These are phyloP conservation scores for Drosophila yakuba DNA, from an alignment of 1,140 invertebrate genomes.

Conservation along the genomic window DNA sequence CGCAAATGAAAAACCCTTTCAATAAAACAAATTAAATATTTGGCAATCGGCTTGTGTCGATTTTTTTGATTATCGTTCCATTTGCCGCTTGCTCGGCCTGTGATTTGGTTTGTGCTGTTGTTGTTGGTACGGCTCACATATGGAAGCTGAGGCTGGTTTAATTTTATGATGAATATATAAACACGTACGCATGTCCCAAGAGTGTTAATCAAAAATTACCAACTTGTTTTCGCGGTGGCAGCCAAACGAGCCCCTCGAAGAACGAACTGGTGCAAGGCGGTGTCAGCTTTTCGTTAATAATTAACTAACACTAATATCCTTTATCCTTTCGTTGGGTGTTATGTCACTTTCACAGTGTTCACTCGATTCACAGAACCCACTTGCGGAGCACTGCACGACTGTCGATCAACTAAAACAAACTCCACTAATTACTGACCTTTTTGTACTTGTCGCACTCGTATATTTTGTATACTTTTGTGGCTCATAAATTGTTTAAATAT, in stretches of 20 bases:
- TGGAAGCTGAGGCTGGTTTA: constrained; percentile 39
- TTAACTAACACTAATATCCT: constrained; percentile 35
- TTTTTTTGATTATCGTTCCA: constrained; percentile 44
- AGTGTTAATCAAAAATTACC: constrained; percentile 74
- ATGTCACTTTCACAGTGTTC: constrained; percentile 2
- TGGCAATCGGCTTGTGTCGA: constrained; percentile 56
- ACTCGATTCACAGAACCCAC: background rate
- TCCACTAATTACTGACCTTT: constrained; percentile 72
- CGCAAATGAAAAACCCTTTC: constrained; percentile 46
- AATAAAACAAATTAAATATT: constrained; percentile 58
- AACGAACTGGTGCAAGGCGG: constrained; percentile 60
- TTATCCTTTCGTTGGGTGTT: background rate
- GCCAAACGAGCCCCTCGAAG: constrained; percentile 39
- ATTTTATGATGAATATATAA: constrained; percentile 61
- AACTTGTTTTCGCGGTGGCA: constrained; percentile 62
- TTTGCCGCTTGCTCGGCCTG: constrained; percentile 29
- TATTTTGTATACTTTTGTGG: constrained; percentile 28
- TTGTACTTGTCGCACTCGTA: constrained; percentile 51
- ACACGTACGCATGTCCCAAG: constrained; percentile 36
- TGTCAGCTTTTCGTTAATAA: constrained; percentile 14
- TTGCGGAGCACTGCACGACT: constrained; percentile 16
- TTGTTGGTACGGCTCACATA: background rate
- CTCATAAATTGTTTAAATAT: constrained; percentile 82
- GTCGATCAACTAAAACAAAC: constrained; percentile 58
- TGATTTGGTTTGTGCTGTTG: constrained; percentile 19